A percentile compares a stretch with the other conserved stretches of the same genome.
Conservation (phyloP, 2,888 invertebrate genomes). For the Orthonevra nobilis region DNA sequence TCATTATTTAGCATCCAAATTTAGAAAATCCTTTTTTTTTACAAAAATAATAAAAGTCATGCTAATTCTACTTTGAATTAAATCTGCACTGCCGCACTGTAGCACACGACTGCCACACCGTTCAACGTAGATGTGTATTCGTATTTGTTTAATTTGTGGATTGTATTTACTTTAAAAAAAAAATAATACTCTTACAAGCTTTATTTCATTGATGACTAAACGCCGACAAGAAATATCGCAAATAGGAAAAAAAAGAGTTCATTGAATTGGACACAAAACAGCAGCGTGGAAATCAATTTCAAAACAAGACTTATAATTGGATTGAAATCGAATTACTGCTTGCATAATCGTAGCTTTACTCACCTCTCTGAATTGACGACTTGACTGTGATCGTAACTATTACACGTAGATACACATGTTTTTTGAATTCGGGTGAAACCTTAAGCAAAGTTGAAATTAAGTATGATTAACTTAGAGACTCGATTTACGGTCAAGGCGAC, state of each 20-base stretch:
- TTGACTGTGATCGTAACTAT: background rate
- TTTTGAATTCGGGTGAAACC: background rate
- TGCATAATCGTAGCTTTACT: slow-evolving; percentile 8
- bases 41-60: too few relatives aligned
- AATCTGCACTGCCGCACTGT: slow-evolving; percentile 9
- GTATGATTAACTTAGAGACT: slow-evolving; percentile 38
- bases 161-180: too few relatives aligned
- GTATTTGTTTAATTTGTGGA: too few relatives aligned
- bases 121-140: too few relatives aligned
- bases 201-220: slow-evolving; percentile 9
- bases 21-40: too few relatives aligned
- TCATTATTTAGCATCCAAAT: too few relatives aligned
- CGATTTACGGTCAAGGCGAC: slow-evolving; percentile 26
- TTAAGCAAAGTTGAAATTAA: slow-evolving; percentile 4
- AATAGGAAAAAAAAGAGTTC: slow-evolving; percentile 1
- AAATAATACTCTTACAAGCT: background rate
- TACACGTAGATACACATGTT: too few relatives aligned
- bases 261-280: background rate
- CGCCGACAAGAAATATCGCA: background rate
- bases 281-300: background rate
- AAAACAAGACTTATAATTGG: slow-evolving; percentile 2
- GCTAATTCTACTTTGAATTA: too few relatives aligned
- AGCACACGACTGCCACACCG: slow-evolving; percentile 3
- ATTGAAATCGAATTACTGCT: background rate
- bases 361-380: background rate